Base-by-base conservation (phyloP, 2,888 invertebrate species). In the Caenorhabditis imperialis region DNA sequence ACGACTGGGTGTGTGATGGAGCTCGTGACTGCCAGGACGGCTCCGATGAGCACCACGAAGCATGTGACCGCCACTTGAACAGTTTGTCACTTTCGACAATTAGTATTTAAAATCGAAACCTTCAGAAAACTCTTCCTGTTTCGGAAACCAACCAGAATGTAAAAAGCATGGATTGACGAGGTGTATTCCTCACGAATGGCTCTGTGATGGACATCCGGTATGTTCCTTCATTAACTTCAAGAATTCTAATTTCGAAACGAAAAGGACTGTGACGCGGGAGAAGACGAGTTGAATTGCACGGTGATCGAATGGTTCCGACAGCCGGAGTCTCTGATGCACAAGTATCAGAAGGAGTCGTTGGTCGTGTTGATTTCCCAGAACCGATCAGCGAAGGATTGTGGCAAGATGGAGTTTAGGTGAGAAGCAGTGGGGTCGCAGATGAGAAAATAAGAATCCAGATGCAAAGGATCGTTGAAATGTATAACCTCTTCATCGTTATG, bases 71-170 rank as follows among this genome's bases (percentile, higher is more conserved):
- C 30, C 77, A 77, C 54, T 20, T 48, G 25, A 70, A 48, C 12
- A 62, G 75, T 63, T 22, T 6, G 23, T 20, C 30, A 14, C 4
- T 10, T 25, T 22, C 6, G n/a, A 22, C 14, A 5, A 2, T 27
- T 23, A 5, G 20, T 14, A 12, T n/a, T n/a, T 44, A 23, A 33
- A 22, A 27, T 8, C 30, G 16, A 37, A 30, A 35, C 12, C 40
- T 74, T 18, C 53, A 79, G 79, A 47, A 22, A 61, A 75, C 35
- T 77, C 79, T 1, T 40, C 65, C 0, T 79, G 79, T 40, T 77
- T 75, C 16, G 79, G 79, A 42, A 79, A 79, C 23, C 77, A 79
- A 50, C 72, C 63, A n/a, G 79, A 79, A 54, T 79, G 79, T 33
- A 18, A 47, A 22, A 67, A 75, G 22, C 72, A 69, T 25, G 79